These are phyloP conservation scores for Trichosurus vulpecula DNA, from an alignment of 2,797 vertebrate species.

Conservation along the genomic window DNA sequence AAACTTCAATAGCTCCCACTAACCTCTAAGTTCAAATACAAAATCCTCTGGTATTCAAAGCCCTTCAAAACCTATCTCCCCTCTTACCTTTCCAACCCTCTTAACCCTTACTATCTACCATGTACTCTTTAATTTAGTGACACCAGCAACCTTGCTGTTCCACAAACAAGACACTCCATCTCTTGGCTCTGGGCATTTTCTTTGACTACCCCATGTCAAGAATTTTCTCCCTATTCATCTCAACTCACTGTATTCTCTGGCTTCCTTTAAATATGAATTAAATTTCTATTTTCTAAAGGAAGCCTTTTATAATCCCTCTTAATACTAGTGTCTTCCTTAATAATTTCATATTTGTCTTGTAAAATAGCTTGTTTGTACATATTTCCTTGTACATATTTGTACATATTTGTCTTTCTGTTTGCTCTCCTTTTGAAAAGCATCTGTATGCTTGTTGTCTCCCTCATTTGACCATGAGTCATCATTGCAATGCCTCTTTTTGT, in stretches of 20 bases:
- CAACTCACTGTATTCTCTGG: background rate
- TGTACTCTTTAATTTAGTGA: background rate
- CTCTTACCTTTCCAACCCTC: background rate
- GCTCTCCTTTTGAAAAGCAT: too few relatives aligned
- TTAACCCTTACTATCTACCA: background rate
- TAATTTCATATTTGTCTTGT: too few relatives aligned
- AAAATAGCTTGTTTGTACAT: too few relatives aligned
- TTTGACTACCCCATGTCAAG: background rate
- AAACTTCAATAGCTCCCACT: background rate
- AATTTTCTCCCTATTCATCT: background rate
- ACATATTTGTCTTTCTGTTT: too few relatives aligned
- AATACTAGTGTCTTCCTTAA: too few relatives aligned
- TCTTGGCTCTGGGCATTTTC: background rate
- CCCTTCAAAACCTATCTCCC: background rate
- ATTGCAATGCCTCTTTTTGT: too few relatives aligned
- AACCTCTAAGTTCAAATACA: background rate
- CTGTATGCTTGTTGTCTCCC: too few relatives aligned
- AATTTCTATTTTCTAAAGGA: too few relatives aligned
- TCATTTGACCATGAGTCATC: too few relatives aligned
- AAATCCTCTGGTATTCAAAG: background rate
- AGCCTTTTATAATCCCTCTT: too few relatives aligned
- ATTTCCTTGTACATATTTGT: too few relatives aligned
- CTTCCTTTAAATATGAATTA: background rate
- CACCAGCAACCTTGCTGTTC: background rate
- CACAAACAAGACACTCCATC: background rate